Evolutionary conservation across 2,113 vertebrate genomes (phyloP), one percentile per base, ranked within the genome.

Genomic region (Lota lota): DNA sequence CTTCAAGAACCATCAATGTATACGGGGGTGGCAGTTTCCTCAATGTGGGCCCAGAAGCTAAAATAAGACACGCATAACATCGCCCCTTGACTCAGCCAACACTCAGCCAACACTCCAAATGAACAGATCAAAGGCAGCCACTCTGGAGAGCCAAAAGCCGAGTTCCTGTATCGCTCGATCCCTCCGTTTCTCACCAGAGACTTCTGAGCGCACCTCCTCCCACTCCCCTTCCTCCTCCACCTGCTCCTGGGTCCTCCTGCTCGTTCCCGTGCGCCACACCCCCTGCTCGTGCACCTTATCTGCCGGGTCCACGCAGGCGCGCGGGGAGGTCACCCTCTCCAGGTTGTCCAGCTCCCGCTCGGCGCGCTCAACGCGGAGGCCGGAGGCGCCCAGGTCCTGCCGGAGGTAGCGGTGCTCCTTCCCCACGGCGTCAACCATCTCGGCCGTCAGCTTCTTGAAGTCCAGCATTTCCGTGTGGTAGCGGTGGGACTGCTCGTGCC

Each of bases 311-410:
- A 91, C 87, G 2, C 97, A 99, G 70, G 97, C 93, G 0, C 93
- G 93, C 0, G 93, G 93, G 0, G 95, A 94, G 77, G 93, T 94
- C 89, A 92, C 93, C 0, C 85, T 93, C 88, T 97, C 97, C 66
- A 96, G 87, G 61, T 93, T 94, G 78, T 99, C 97, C 77, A 98
- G 92, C 76, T 98, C 95, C 0, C 92, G 78, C 82, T 99, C 97
- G 70, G 95, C 83, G 0, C 93, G 90, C 57, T 97, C 94, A 77
- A 97, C 88, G 0, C 90, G 88, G 22, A 90, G 88, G 0, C 88
- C 89, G 0, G 94, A 83, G 1, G 79, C 90, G 70, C 95, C 94
- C 0, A 95, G 85, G 82, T 97, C 95, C 0, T 85, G 81, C 57
- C 90, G 83, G 68, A 98, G 88, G 0, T 70, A 68, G 56, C 89